A percentile compares a stretch with the other conserved stretches of the same genome.
Evolutionary conservation across 2,888 invertebrate genomes (phyloP).

Genomic region (Ochlodes sylvanus): DNA sequence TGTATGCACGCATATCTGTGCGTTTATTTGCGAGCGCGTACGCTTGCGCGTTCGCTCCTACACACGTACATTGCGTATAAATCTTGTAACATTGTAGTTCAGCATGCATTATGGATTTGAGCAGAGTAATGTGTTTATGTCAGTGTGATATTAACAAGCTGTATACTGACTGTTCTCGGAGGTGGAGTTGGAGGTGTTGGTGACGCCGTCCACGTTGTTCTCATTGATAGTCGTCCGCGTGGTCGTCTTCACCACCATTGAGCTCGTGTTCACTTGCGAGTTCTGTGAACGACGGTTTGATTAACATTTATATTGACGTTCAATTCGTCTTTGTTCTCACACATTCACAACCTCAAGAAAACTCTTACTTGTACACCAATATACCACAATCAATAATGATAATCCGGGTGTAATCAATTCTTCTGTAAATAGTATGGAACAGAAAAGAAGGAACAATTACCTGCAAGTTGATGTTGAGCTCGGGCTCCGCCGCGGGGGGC

Average conservation of each 20-base stretch:
- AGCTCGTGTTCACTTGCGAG: slow-evolving; percentile 81
- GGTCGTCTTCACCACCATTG: slow-evolving; percentile 86
- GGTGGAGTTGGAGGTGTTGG: slow-evolving; percentile 68
- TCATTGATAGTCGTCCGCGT: slow-evolving; percentile 85
- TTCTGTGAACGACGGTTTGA: slow-evolving; percentile 55
- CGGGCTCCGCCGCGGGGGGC: slow-evolving; percentile 80
- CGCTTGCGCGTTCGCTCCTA: too few species aligned
- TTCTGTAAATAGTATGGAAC: too few species aligned
- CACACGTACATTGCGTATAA: too few species aligned
- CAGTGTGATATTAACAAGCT: slow-evolving; percentile 5
- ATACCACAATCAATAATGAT: too few species aligned
- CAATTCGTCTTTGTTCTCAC: too few species aligned
- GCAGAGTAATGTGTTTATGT: neutral
- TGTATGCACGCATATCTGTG: neutral
- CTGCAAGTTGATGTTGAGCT: slow-evolving; percentile 80
- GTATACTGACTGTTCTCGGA: slow-evolving; percentile 84
- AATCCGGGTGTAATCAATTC: too few species aligned
- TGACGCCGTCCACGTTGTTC: slow-evolving; percentile 61
- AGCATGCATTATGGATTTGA: too few species aligned
- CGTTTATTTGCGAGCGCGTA: neutral
- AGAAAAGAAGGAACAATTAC: slow-evolving; percentile 49
- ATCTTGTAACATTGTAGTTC: too few species aligned
- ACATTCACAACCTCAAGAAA: too few species aligned
- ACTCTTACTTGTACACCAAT: too few species aligned
- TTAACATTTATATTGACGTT: too few species aligned